Conservation (phyloP, 2,888 invertebrate genomes). For the Rhaphigaster nebulosa region DNA sequence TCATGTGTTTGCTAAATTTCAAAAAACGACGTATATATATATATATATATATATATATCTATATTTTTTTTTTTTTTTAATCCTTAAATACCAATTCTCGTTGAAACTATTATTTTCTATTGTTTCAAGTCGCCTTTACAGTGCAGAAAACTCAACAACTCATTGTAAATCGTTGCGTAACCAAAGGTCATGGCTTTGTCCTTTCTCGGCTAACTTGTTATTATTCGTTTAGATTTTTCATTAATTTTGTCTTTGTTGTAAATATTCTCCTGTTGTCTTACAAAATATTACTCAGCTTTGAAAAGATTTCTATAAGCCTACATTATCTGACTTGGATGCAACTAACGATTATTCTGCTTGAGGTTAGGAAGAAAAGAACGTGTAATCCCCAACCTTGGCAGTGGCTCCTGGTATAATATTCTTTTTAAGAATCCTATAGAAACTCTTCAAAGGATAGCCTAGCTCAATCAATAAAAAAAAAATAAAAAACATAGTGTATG, state of each 20-base stretch:
- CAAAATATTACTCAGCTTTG: neutral
- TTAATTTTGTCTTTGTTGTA: too few relatives aligned
- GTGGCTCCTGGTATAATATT: neutral
- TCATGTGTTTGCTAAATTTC: too few relatives aligned
- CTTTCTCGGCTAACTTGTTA: neutral
- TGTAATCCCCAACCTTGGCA: too few relatives aligned
- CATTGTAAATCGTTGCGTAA: neutral
- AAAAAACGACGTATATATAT: too few relatives aligned
- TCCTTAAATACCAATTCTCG: neutral
- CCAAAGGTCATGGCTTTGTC: neutral
- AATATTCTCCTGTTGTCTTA: too few relatives aligned
- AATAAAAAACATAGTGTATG: neutral
- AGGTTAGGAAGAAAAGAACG: neutral
- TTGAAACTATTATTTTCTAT: neutral
- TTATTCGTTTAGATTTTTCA: neutral
- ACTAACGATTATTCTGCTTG: neutral
- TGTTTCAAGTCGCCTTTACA: neutral
- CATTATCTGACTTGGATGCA: neutral
- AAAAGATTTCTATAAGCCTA: neutral
- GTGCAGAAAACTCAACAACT: neutral
- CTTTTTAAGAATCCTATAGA: neutral
- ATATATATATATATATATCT: too few relatives aligned
- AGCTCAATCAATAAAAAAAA: neutral
- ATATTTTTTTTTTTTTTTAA: too few relatives aligned
- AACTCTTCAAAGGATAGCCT: neutral